phyloP scores from a whole-genome alignment of 1,140 invertebrate genomes.

The Eueides isabella region DNA sequence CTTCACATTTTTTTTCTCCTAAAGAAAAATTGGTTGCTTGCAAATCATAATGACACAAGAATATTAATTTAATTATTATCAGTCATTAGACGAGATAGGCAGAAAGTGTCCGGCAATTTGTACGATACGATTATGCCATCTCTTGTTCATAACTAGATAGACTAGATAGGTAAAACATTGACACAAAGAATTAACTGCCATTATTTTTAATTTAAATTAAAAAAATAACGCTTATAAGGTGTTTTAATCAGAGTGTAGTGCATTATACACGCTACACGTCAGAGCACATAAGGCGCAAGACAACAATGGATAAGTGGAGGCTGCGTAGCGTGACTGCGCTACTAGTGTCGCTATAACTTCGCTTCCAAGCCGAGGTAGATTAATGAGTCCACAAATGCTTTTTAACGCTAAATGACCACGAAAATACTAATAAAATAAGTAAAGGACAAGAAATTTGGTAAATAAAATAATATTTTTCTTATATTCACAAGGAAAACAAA shows the following conservation, averaged over 20 bases:
- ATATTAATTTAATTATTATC: not conserved
- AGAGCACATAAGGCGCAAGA: constrained; percentile 17
- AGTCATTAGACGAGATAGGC: not conserved
- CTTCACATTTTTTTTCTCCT: no score
- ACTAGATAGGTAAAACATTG: no score
- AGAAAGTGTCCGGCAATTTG: not conserved
- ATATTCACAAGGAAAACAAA: not conserved
- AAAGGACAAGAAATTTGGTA: not conserved
- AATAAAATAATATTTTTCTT: not conserved
- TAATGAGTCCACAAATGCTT: constrained; percentile 11
- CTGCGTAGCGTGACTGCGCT: constrained; percentile 30
- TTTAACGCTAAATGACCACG: not conserved
- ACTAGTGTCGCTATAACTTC: constrained; percentile 24
- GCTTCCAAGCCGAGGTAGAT: constrained; percentile 14
- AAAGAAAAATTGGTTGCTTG: no score
- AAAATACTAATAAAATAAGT: not conserved
- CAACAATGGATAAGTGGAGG: constrained; percentile 21
- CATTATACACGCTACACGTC: not conserved
- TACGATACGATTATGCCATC: no score
- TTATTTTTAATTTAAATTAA: no score
- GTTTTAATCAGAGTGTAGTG: not conserved
- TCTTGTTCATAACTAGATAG: no score
- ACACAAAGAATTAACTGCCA: no score
- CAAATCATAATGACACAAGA: no score
- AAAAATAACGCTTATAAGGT: not conserved